phyloP scores from a whole-genome alignment of 2,113 vertebrate species.

The Psittacula cyanocephala region DNA sequence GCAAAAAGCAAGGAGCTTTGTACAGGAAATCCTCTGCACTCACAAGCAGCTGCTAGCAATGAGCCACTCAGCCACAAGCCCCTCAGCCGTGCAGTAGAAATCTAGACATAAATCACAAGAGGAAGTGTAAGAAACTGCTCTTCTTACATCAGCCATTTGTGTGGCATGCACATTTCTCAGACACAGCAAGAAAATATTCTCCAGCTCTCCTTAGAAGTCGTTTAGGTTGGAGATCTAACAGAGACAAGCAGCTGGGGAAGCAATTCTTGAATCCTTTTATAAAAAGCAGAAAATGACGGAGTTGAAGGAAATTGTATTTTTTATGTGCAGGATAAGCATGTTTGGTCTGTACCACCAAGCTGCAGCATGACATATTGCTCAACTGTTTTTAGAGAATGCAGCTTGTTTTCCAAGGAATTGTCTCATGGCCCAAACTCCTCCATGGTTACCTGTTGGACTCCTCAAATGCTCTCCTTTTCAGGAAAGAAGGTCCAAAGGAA shows the following conservation, averaged over 20 bases:
- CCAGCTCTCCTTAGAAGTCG: neutral
- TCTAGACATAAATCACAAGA: neutral
- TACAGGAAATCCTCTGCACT: neutral
- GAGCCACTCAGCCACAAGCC: neutral
- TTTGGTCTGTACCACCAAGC: neutral
- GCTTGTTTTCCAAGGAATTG: neutral
- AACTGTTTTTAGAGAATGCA: neutral
- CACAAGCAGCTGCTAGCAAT: neutral
- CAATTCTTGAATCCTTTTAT: neutral
- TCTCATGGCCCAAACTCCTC: neutral
- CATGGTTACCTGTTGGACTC: neutral
- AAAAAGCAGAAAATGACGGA: neutral
- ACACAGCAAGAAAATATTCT: neutral
- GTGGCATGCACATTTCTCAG: neutral
- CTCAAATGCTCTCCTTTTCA: neutral
- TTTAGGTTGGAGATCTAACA: neutral
- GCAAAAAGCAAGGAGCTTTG: neutral
- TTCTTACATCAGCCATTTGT: neutral
- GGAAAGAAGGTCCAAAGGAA: neutral
- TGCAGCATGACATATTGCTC: neutral
- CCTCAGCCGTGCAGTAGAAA: rapidly evolving
- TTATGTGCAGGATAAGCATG: neutral
- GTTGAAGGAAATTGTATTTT: neutral
- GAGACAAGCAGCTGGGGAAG: neutral
- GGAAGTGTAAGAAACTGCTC: neutral